Conservation (phyloP, 2,797 vertebrate genomes). For the Lutjanus argentimaculatus region DNA sequence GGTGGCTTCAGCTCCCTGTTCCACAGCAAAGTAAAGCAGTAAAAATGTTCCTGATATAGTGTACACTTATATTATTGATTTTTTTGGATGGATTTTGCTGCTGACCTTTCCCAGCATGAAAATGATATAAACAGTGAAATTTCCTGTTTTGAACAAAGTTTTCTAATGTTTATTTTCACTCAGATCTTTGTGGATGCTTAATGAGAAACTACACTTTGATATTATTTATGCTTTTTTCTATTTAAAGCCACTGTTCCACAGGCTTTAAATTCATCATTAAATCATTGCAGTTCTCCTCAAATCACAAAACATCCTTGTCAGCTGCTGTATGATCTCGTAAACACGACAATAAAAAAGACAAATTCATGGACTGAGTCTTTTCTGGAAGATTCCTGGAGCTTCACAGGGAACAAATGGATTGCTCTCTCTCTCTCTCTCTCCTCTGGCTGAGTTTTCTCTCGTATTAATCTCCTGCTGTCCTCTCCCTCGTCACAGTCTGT, state of each 20-base stretch:
- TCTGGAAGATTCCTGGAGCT: neutral
- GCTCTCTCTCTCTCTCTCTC: neutral
- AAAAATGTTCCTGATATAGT: too few species aligned
- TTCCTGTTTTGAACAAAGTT: too few species aligned
- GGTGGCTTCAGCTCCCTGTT: too few species aligned
- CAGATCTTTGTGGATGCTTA: too few species aligned
- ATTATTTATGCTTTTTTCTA: too few species aligned
- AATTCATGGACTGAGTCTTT: neutral
- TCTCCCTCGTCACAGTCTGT: constrained; percentile 52
- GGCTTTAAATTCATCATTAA: neutral
- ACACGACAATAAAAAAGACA: neutral
- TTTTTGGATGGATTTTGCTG: too few species aligned
- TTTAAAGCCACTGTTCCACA: neutral
- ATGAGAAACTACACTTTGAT: neutral
- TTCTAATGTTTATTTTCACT: too few species aligned
- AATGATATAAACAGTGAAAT: too few species aligned
- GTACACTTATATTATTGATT: too few species aligned
- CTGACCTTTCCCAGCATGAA: too few species aligned
- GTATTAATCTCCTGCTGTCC: constrained; percentile 53
- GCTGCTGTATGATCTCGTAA: neutral
- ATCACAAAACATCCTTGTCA: neutral
- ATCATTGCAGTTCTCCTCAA: neutral
- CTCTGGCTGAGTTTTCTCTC: constrained; percentile 13
- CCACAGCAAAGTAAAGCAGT: too few species aligned
- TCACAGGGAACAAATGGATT: constrained; percentile 17